Evolutionary conservation across 2,113 vertebrate species (phyloP).

Genomic region (Chlorodrepanis virens): DNA sequence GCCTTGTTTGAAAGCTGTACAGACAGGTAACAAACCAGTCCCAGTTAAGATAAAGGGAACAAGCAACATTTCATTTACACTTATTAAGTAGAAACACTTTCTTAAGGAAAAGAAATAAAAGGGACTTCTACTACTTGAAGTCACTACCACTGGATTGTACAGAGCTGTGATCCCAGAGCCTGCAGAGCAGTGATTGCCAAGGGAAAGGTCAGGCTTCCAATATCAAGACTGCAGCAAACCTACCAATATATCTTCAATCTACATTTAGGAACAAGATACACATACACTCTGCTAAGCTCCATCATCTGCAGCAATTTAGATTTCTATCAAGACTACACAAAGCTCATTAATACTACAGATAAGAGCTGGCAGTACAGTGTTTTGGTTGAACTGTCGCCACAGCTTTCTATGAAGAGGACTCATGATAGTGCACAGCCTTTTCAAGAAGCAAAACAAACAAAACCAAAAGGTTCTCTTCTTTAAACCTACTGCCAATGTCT

Average conservation of each 20-base stretch:
- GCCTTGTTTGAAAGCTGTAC: not conserved
- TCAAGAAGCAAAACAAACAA: not conserved
- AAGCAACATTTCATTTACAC: not conserved
- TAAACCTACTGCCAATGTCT: not conserved
- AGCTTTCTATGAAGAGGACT: not conserved
- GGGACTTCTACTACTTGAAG: not conserved
- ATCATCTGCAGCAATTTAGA: not conserved
- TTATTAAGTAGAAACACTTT: not conserved
- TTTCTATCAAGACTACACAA: not conserved
- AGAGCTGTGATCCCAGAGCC: not conserved
- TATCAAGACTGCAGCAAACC: not conserved
- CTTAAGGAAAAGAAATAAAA: not conserved
- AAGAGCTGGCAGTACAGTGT: not conserved
- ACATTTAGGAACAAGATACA: not conserved
- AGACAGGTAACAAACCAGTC: not conserved
- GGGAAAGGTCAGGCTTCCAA: not conserved
- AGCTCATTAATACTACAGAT: not conserved
- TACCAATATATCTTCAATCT: not conserved
- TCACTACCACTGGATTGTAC: not conserved
- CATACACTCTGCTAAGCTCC: not conserved
- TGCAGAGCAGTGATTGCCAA: not conserved
- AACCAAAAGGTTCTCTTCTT: not conserved
- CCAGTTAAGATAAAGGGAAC: not conserved
- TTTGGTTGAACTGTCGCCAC: not conserved
- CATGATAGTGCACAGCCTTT: not conserved